Percentiles rank a stretch among this genome's conserved stretches.
phyloP scores from a whole-genome alignment of 2,797 vertebrate species.

The Acrossocheilus fasciatus region DNA sequence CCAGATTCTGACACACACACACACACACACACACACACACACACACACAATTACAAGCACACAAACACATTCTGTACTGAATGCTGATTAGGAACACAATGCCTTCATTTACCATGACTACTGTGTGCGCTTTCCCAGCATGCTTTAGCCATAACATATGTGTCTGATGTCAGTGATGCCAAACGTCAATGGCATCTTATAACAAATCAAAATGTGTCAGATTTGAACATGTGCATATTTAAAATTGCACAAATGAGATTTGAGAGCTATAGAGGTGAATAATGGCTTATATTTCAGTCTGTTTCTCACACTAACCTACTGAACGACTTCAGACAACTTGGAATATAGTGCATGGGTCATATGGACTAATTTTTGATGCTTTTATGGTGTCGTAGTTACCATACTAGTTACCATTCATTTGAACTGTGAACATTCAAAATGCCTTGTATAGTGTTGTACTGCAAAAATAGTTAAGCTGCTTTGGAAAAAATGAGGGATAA shows the following conservation, averaged over 20 bases:
- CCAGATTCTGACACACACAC: slow-evolving; percentile 31
- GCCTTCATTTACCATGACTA: neutral
- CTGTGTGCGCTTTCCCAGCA: neutral
- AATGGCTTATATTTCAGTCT: neutral
- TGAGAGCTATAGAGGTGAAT: neutral
- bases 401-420: neutral
- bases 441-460: neutral
- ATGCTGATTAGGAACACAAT: slow-evolving; percentile 28
- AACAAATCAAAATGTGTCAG: neutral
- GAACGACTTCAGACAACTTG: neutral
- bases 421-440: neutral
- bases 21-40: neutral
- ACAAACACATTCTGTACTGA: slow-evolving; percentile 8
- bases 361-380: neutral
- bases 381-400: neutral
- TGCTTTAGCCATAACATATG: neutral
- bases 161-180: neutral
- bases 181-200: neutral
- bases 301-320: neutral
- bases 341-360: neutral
- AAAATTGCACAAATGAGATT: neutral
- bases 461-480: neutral
- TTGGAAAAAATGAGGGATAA: neutral
- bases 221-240: neutral
- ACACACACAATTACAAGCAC: neutral